phyloP scores from a whole-genome alignment of 2,113 vertebrate species.

The Passerina amoena region DNA sequence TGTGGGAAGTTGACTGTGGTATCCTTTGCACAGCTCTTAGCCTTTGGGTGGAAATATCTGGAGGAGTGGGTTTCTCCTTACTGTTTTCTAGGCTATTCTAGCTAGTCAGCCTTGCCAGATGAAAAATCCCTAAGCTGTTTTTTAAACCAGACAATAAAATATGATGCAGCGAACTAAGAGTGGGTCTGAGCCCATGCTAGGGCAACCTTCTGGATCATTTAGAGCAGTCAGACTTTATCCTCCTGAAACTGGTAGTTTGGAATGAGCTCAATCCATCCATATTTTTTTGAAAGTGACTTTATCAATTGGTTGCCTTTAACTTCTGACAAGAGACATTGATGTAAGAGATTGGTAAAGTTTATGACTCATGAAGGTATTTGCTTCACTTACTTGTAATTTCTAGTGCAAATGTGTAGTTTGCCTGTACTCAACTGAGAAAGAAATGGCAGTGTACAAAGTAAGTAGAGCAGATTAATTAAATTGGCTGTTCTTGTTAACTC shows the following conservation, averaged over 20 bases:
- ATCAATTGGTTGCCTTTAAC: not conserved
- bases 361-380: conserved; percentile 2
- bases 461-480: conserved; percentile 11
- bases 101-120: not conserved
- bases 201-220: not conserved
- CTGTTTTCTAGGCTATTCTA: not conserved
- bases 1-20: fast-evolving
- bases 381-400: not conserved
- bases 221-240: not conserved
- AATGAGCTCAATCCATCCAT: not conserved
- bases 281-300: not conserved
- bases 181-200: not conserved
- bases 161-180: not conserved
- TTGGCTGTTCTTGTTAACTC: not conserved
- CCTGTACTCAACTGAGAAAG: not conserved
- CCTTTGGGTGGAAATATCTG: not conserved
- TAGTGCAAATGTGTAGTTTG: not conserved
- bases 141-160: not conserved
- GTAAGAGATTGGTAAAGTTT: not conserved
- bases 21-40: not conserved
- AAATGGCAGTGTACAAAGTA: not conserved
- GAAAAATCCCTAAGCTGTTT: not conserved
- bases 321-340: not conserved
- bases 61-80: not conserved
- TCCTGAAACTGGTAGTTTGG: not conserved